Evolutionary conservation across 2,888 invertebrate species (phyloP).

Genomic region (Plagodis pulveraria): DNA sequence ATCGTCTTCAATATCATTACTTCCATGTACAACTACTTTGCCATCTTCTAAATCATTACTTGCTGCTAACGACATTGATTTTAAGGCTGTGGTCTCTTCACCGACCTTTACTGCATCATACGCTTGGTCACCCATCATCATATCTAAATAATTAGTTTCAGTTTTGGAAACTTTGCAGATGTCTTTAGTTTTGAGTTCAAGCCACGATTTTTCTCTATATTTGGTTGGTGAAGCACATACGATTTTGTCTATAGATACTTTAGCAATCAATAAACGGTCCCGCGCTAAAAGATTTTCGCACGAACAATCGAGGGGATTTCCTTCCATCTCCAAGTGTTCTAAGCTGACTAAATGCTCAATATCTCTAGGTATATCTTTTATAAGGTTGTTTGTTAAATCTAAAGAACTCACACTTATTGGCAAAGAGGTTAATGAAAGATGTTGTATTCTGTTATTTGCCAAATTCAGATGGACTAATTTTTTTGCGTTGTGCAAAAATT

Average conservation of each 20-base stretch:
- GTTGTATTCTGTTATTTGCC: slow-evolving; percentile 85
- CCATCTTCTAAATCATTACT: slow-evolving; percentile 73
- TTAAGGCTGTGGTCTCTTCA: slow-evolving; percentile 67
- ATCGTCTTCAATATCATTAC: slow-evolving; percentile 63
- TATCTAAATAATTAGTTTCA: slow-evolving; percentile 73
- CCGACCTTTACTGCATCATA: slow-evolving; percentile 68
- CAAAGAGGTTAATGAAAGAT: slow-evolving; percentile 80
- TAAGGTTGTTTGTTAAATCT: slow-evolving; percentile 86
- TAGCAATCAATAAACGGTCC: slow-evolving; percentile 83
- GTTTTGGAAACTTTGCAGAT: slow-evolving; percentile 76
- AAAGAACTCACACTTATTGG: slow-evolving; percentile 86
- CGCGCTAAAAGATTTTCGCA: slow-evolving; percentile 88
- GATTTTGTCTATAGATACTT: slow-evolving; percentile 82
- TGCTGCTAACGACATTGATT: slow-evolving; percentile 67
- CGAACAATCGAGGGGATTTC: slow-evolving; percentile 89
- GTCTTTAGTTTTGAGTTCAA: slow-evolving; percentile 84
- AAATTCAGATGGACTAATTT: slow-evolving; percentile 85
- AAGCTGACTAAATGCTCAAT: slow-evolving; percentile 82
- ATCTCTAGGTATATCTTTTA: slow-evolving; percentile 85
- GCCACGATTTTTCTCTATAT: slow-evolving; percentile 81
- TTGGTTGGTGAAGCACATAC: slow-evolving; percentile 83
- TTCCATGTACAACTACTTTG: slow-evolving; percentile 67
- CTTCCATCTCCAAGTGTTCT: slow-evolving; percentile 86
- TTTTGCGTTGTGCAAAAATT: slow-evolving; percentile 83
- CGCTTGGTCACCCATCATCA: slow-evolving; percentile 88